phyloP scores from a whole-genome alignment of 2,113 vertebrate species.

The Bufo gargarizans region DNA sequence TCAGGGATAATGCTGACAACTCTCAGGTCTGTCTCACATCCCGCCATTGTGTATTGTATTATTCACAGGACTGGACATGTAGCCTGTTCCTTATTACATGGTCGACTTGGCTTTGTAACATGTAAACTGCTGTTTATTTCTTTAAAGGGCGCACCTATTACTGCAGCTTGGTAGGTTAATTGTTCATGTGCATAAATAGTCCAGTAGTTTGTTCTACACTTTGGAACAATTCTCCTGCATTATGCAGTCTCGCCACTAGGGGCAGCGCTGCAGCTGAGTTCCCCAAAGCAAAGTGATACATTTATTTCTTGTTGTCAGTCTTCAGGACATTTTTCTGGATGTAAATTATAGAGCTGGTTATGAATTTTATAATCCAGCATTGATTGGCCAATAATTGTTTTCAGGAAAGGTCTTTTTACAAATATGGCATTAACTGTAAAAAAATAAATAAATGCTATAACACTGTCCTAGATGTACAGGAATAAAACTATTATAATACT shows the following conservation, averaged over 20 bases:
- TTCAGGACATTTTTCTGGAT: not conserved
- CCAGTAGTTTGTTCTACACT: not conserved
- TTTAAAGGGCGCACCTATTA: not conserved
- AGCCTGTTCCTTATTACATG: not conserved
- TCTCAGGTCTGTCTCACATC: not conserved
- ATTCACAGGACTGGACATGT: not conserved
- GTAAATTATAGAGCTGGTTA: conserved; percentile 12
- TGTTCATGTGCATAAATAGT: not conserved
- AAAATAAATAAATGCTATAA: too few relatives aligned
- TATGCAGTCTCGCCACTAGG: not conserved
- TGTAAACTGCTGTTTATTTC: not conserved
- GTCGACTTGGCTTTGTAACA: not conserved
- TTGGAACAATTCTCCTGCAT: not conserved
- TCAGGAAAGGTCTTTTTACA: too few relatives aligned
- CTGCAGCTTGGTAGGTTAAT: not conserved
- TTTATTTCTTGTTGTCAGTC: conserved; percentile 4
- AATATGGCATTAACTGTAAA: too few relatives aligned
- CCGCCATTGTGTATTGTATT: not conserved
- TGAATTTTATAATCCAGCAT: not conserved
- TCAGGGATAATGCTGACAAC: not conserved
- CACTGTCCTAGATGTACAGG: too few relatives aligned
- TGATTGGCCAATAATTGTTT: too few relatives aligned
- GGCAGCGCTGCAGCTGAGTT: not conserved
- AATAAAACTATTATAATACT: too few relatives aligned
- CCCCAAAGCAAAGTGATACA: not conserved